Evolutionary conservation across 2,797 vertebrate genomes (phyloP), one percentile per base, ranked within the genome.

Genomic region (Coccyzus lansbergi): DNA sequence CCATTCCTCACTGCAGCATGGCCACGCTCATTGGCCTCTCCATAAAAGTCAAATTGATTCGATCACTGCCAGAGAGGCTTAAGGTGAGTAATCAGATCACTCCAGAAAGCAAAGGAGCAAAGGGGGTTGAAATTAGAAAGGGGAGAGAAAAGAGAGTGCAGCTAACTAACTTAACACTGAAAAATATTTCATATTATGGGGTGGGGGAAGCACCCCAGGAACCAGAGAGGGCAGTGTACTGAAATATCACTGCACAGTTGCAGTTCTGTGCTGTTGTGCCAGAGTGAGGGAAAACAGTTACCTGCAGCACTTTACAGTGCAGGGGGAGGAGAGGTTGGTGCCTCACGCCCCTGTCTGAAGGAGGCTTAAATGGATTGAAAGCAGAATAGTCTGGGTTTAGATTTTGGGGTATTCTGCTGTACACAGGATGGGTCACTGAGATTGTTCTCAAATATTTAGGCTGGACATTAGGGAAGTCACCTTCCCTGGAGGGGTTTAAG

Each of bases 1-100:
- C 99, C 28, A 99, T 99, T 74, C 99, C 99, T 1, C 99, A 99
- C 98, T 99, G 99, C 97, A 99, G 99, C 97, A 99, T 99, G 99
- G 99, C 99, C 4, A 99, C 99, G 0, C 97, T 99, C 55, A 99
- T 99, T 5, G 99, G 99, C 22, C 98, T 99, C 74, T 99, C 99
- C 33, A 99, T 99, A 95, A 99, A 99, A 97, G 99, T 99, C 51
- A 99, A 99, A 89, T 95, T 99, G 65, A 97, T 99, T 18, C 97
- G 98, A 36, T 99, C 99, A 0, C 97, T 99, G 79, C 99, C 99
- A 0, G 97, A 98, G 87, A 97, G 98, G 26, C 99, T 99, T 92
- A 99, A 99, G 98, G 98, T 98, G 68, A 89, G 96, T 55, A 10
- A 6, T 19, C 40, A 4, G 8, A 29, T 38, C 36, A 3, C 22